A percentile compares a stretch with the other conserved stretches of the same genome.
Conservation (phyloP, 2,113 vertebrate species). For the Eclectus roratus region DNA sequence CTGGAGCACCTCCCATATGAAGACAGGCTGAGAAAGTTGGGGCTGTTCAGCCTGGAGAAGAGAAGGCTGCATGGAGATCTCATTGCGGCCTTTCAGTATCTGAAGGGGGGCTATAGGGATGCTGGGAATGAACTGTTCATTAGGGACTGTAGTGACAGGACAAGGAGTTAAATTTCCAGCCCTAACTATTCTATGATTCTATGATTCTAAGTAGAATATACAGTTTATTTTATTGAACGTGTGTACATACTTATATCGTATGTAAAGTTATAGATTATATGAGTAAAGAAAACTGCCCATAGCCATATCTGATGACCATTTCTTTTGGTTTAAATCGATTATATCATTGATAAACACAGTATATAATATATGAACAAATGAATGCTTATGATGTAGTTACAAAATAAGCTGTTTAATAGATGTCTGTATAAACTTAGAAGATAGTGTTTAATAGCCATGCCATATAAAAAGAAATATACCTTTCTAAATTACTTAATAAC, state of each 20-base stretch:
- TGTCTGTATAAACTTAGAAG: not conserved
- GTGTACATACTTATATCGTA: not conserved
- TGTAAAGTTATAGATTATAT: not conserved
- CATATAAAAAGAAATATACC: not conserved
- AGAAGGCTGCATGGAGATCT: too few species aligned
- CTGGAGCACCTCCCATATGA: too few species aligned
- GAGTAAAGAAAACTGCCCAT: not conserved
- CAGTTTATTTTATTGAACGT: not conserved
- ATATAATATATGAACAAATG: not conserved
- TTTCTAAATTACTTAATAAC: not conserved
- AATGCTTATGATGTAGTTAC: not conserved
- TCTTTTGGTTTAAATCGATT: not conserved
- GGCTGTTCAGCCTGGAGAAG: too few species aligned
- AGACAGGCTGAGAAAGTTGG: too few species aligned
- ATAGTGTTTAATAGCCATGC: not conserved
- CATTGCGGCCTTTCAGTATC: too few species aligned
- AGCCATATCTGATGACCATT: not conserved
- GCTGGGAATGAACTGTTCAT: too few species aligned
- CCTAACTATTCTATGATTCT: too few species aligned
- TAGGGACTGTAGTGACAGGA: too few species aligned
- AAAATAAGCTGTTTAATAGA: not conserved
- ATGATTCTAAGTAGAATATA: too few species aligned
- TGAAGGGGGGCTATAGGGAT: too few species aligned
- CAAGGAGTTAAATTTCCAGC: too few species aligned
- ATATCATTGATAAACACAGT: not conserved